These are phyloP conservation scores for Leucophenga maculata DNA, from an alignment of 2,888 invertebrate species.

Conservation along the genomic window DNA sequence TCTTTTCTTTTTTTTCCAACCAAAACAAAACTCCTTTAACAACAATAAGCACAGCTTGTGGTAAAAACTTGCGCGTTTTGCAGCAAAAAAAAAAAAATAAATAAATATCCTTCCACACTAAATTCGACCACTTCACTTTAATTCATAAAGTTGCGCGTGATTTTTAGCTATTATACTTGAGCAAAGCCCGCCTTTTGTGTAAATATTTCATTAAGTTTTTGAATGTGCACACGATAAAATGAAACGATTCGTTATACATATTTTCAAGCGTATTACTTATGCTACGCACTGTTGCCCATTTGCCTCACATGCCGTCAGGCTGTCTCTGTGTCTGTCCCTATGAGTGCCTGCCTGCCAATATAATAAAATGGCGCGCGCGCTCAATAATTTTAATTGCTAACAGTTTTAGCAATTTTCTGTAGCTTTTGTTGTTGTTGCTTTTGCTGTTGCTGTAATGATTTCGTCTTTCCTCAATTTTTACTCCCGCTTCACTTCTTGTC, in stretches of 20 bases:
- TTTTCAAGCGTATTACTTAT: not conserved
- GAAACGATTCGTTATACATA: too few species aligned
- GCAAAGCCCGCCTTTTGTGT: conserved; percentile 41
- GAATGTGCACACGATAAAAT: conserved; percentile 41
- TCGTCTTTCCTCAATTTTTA: conserved; percentile 3
- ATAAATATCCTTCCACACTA: too few species aligned
- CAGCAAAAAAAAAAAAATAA: too few species aligned
- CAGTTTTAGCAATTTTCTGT: conserved; percentile 24
- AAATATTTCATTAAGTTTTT: conserved; percentile 63
- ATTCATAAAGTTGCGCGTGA: not conserved
- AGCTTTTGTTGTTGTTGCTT: not conserved
- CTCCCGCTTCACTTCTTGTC: not conserved
- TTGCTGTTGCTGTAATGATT: not conserved
- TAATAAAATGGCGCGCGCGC: conserved; percentile 8
- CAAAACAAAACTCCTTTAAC: too few species aligned
- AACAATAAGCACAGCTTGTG: too few species aligned
- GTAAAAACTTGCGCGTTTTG: too few species aligned
- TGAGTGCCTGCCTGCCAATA: not conserved
- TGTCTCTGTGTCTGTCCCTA: not conserved
- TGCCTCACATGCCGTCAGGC: not conserved
- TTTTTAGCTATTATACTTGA: not conserved
- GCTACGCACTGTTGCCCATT: not conserved
- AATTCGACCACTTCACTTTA: too few species aligned
- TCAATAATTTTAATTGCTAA: conserved; percentile 57
- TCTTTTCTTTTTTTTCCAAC: too few species aligned